Evolutionary conservation across 2,888 invertebrate genomes (phyloP).

Genomic region (Argyresthia albistria): DNA sequence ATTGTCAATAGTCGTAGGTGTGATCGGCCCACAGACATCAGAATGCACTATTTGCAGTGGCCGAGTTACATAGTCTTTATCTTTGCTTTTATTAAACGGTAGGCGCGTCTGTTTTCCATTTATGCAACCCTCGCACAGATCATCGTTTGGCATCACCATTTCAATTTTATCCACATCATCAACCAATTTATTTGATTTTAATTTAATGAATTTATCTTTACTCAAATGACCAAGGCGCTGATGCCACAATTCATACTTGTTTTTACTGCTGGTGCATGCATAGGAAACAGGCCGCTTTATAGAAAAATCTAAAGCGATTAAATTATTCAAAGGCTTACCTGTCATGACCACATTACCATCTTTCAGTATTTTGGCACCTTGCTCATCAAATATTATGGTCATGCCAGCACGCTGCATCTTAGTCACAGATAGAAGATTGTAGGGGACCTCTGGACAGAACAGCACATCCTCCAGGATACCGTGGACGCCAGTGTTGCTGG

Average conservation of each 20-base stretch:
- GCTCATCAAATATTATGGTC: slow-evolving; percentile 20
- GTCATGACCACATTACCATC: slow-evolving; percentile 9
- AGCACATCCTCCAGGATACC: slow-evolving; percentile 16
- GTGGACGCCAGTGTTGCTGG: slow-evolving; percentile 16
- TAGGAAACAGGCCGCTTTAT: slow-evolving; percentile 8
- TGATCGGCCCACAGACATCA: slow-evolving; percentile 28
- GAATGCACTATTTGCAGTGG: slow-evolving; percentile 19
- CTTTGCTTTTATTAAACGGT: slow-evolving; percentile 18
- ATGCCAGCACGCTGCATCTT: slow-evolving; percentile 19
- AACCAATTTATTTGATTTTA: slow-evolving; percentile 13
- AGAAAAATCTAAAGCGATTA: slow-evolving; percentile 8
- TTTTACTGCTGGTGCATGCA: slow-evolving; percentile 10
- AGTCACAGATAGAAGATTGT: slow-evolving; percentile 24
- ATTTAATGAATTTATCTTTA: slow-evolving; percentile 16
- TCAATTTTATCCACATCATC: slow-evolving; percentile 9
- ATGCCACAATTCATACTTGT: slow-evolving; percentile 21
- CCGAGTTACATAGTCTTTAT: neutral
- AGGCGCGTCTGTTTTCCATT: slow-evolving; percentile 29
- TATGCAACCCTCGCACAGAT: slow-evolving; percentile 29
- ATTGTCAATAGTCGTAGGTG: slow-evolving; percentile 22
- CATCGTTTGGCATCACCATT: slow-evolving; percentile 11
- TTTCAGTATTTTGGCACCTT: slow-evolving; percentile 15
- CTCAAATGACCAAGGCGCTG: slow-evolving; percentile 21
- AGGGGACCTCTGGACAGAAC: slow-evolving; percentile 22
- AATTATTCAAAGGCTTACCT: slow-evolving; percentile 11